Evolutionary conservation across 2,113 vertebrate genomes (phyloP).

Genomic region (Stegastes partitus): DNA sequence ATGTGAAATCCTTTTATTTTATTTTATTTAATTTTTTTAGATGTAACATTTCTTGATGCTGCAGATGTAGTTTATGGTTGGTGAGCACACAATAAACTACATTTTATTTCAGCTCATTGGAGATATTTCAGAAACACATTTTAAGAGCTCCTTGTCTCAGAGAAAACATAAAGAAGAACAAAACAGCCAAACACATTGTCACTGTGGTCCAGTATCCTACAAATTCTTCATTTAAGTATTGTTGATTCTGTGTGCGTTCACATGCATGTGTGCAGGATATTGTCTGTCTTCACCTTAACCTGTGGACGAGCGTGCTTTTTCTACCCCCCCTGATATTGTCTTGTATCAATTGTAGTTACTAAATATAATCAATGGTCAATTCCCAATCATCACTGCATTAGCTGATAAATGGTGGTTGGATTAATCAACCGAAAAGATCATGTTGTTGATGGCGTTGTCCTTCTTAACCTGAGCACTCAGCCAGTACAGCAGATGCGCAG

Average conservation of each 20-base stretch:
- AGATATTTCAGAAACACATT: neutral
- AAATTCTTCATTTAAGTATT: neutral
- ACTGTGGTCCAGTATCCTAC: too few species aligned
- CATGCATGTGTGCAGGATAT: neutral
- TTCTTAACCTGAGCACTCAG: constrained; percentile 26
- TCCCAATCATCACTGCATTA: constrained; percentile 73
- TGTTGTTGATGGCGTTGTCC: constrained; percentile 32
- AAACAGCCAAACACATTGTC: neutral
- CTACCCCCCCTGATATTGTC: constrained; percentile 1
- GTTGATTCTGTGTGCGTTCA: neutral
- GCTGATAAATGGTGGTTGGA: constrained; percentile 69
- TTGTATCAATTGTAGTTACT: constrained; percentile 53
- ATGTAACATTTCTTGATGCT: constrained; percentile 3
- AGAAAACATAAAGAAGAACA: constrained; percentile 1
- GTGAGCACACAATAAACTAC: neutral
- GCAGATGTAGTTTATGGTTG: neutral
- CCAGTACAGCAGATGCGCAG: constrained; percentile 31
- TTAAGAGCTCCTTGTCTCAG: neutral
- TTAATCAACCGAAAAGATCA: constrained; percentile 63
- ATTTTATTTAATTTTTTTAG: neutral
- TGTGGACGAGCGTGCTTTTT: neutral
- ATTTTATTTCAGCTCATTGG: constrained; percentile 1
- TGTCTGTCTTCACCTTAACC: neutral
- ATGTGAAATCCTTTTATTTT: neutral
- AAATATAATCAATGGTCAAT: constrained; percentile 65